Evolutionary conservation across 2,888 invertebrate genomes (phyloP), one percentile per base, ranked within the genome.

Genomic region (Chrysolina americana): DNA sequence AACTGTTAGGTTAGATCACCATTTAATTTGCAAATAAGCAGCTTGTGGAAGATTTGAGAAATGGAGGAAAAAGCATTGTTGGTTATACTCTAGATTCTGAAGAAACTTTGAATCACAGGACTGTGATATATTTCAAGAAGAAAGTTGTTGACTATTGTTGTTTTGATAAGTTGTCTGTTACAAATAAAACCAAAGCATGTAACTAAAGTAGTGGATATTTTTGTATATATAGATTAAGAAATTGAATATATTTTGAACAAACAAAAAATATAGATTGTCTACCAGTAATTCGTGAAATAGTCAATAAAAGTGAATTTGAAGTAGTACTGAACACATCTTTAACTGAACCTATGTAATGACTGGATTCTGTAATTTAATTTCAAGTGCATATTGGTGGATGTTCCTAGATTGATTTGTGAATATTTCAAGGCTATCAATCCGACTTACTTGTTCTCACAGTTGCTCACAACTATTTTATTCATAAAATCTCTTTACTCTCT

Each of bases 91-190:
- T 44, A 44, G 13, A 13, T 50, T 56, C 13, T 56, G 23, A 56
- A 56, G 23, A 13, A 23, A 56, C 23, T 53, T 19, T 53, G 13
- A 36, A 59, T 59, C 59, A 59, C 59, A 36, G 15, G n/a, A 59
- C 59, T 59, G 59, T 59, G 59, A 59, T 59, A 59, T 9, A 23
- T 59, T 59, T 36, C 6, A 36, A 59, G 28, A 59, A n/a, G 28
- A 59, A 59, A 23, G 15, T 17, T n/a, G 59, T 59, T 28, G 28
- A 10, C 15, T 13, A 59, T 59, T 59, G 23, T 21, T 36, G 36
- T 6, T 36, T 36, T 36, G 36, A 53, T 53, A 53, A 17, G 19
- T 53, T 5, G 15, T 19, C 21, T 21, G 21, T 53, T 21, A 53
- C 21, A 13, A 59, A 59, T 23, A 36, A 59, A 59, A 36, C 59